A percentile compares a stretch with the other conserved stretches of the same genome.
These are phyloP conservation scores for Meteorus sp. DNA, from an alignment of 1,140 invertebrate species.

Conservation along the genomic window DNA sequence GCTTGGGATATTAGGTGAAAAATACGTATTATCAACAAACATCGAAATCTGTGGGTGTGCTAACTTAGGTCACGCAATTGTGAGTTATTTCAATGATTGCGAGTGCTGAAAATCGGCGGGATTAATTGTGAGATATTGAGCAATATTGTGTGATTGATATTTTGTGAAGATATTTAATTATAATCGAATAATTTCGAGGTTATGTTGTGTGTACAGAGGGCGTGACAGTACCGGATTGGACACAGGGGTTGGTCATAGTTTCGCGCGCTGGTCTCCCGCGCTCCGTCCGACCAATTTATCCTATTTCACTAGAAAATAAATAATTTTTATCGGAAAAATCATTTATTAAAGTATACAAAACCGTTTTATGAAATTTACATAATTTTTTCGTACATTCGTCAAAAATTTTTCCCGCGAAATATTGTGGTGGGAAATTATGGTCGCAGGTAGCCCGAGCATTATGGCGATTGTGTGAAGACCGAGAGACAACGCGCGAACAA, in stretches of 20 bases:
- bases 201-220: conserved; percentile 56
- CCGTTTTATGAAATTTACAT: background rate
- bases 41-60: background rate
- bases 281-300: conserved; percentile 38
- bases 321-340: conserved; percentile 2
- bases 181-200: conserved; percentile 41
- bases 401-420: background rate
- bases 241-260: conserved; percentile 53
- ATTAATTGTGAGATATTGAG: background rate
- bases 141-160: background rate
- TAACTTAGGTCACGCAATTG: background rate
- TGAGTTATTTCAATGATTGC: background rate
- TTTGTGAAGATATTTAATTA: background rate
- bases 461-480: conserved; percentile 45
- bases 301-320: conserved; percentile 23
- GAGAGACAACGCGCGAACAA: conserved; percentile 35
- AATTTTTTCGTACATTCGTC: conserved; percentile 5
- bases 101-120: background rate
- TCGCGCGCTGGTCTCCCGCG: conserved; percentile 57
- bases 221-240: conserved; percentile 42
- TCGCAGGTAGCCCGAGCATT: conserved; percentile 34
- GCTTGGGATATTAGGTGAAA: background rate
- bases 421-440: conserved; percentile 1
- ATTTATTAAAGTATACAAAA: background rate
- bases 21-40: background rate